Evolutionary conservation across 2,888 invertebrate species (phyloP).

Genomic region (Leucania comma): DNA sequence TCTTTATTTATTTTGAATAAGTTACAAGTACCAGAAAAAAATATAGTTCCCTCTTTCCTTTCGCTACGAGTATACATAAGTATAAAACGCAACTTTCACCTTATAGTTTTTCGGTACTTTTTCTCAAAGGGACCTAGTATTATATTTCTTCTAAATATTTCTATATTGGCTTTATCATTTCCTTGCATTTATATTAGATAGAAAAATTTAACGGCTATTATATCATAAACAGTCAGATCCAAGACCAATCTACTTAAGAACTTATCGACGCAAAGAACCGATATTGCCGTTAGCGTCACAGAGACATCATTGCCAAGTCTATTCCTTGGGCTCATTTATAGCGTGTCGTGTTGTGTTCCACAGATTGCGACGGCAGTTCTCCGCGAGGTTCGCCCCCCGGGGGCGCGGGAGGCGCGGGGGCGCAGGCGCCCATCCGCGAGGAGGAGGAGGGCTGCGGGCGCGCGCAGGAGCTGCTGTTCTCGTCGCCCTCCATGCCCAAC

Average conservation of each 20-base stretch:
- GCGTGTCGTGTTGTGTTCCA: not conserved
- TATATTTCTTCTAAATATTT: no score
- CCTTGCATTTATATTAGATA: not conserved
- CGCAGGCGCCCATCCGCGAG: slow-evolving; percentile 94
- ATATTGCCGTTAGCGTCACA: not conserved
- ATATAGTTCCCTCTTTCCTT: not conserved
- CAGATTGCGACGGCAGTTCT: slow-evolving; percentile 86
- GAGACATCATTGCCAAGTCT: no score
- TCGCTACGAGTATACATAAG: no score
- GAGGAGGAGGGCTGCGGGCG: slow-evolving; percentile 94
- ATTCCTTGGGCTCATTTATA: not conserved
- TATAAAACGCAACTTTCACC: no score
- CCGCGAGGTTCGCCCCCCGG: slow-evolving; percentile 92
- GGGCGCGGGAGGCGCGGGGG: slow-evolving; percentile 86
- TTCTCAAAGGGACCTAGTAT: no score
- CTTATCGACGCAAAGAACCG: not conserved
- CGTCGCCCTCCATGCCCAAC: slow-evolving; percentile 99
- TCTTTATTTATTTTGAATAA: not conserved
- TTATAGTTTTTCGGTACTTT: not conserved
- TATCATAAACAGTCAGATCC: slow-evolving; percentile 25
- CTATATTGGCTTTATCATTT: no score
- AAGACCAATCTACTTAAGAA: not conserved
- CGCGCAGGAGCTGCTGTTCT: slow-evolving; percentile 95
- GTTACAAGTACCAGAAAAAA: not conserved
- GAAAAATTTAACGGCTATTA: not conserved